Percentiles rank a stretch among this genome's conserved stretches.
Evolutionary conservation across 2,113 vertebrate genomes (phyloP).

Genomic region (Danio rerio): DNA sequence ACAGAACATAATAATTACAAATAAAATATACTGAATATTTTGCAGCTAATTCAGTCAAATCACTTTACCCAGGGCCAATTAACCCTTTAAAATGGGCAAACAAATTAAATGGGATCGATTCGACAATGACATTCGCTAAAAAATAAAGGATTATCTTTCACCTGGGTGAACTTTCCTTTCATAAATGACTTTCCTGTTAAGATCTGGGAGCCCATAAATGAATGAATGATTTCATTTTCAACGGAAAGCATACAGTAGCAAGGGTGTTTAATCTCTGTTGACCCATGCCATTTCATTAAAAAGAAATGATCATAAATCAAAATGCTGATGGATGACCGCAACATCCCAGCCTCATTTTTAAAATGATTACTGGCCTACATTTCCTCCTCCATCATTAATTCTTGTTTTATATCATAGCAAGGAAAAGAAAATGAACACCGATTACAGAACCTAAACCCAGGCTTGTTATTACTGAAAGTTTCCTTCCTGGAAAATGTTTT

Average conservation of each 20-base stretch:
- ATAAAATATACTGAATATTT: not conserved
- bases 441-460: not conserved
- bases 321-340: not conserved
- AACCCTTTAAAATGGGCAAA: not conserved
- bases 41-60: not conserved
- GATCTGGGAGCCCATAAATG: not conserved
- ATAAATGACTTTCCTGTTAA: not conserved
- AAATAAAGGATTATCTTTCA: not conserved
- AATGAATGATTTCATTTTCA: not conserved
- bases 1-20: not conserved
- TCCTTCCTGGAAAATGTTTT: not conserved
- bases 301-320: not conserved
- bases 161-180: not conserved
- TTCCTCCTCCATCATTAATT: not conserved
- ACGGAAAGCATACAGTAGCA: not conserved
- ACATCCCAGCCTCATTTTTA: not conserved
- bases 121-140: not conserved
- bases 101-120: not conserved
- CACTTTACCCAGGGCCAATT: not conserved
- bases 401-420: not conserved
- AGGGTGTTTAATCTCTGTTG: slow-evolving; percentile 7
- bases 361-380: slow-evolving; percentile 1
- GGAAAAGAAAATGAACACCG: not conserved
- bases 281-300: slow-evolving; percentile 1
- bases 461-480: not conserved